Evolutionary conservation across 2,797 vertebrate species (phyloP).

Genomic region (Sebastes steindachneri): DNA sequence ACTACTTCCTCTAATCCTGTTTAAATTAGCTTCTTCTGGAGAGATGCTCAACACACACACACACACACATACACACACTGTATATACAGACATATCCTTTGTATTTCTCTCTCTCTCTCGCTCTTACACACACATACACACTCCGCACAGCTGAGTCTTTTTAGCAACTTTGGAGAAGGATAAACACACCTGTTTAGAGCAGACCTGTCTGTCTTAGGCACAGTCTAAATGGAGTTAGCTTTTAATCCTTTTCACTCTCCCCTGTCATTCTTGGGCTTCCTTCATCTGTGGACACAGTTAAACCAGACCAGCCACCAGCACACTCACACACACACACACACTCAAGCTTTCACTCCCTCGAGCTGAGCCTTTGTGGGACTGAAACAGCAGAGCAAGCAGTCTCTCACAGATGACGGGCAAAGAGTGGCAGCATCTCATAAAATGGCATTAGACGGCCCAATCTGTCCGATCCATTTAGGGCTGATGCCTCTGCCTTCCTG

Average conservation of each 20-base stretch:
- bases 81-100: slow-evolving; percentile 1
- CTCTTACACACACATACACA: background rate
- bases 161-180: slow-evolving; percentile 38
- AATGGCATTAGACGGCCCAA: slow-evolving; percentile 63
- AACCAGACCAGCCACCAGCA: slow-evolving; percentile 30
- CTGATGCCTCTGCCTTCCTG: slow-evolving; percentile 19
- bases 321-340: background rate
- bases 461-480: slow-evolving; percentile 59
- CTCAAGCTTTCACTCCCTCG: slow-evolving; percentile 38
- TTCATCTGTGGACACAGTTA: slow-evolving; percentile 44
- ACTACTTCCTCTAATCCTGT: slow-evolving; percentile 62
- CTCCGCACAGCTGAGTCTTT: slow-evolving; percentile 9
- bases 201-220: slow-evolving; percentile 52
- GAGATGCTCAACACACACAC: slow-evolving; percentile 13
- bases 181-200: slow-evolving; percentile 65
- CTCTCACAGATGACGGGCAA: slow-evolving; percentile 52
- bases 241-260: slow-evolving; percentile 59
- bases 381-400: slow-evolving; percentile 55
- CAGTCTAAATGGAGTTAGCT: slow-evolving; percentile 51
- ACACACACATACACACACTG: background rate
- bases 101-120: background rate
- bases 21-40: slow-evolving; percentile 60
- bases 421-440: slow-evolving; percentile 64
- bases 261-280: slow-evolving; percentile 40
- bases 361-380: slow-evolving; percentile 46